These are phyloP conservation scores for Xylota segnis DNA, from an alignment of 2,888 invertebrate genomes.

Conservation along the genomic window DNA sequence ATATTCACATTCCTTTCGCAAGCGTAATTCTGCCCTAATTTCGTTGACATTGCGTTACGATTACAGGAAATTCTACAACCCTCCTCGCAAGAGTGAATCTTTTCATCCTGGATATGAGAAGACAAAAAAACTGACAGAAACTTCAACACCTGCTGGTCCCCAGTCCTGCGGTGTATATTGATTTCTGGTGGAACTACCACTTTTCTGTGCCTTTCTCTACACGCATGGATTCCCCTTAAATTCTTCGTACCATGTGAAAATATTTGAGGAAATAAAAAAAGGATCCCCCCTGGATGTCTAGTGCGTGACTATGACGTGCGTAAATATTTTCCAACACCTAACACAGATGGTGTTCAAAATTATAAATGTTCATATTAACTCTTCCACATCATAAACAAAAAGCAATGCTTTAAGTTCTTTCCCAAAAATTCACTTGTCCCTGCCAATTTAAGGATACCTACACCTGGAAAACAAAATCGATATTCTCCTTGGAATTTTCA, in stretches of 20 bases:
- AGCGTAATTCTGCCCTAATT: conserved; percentile 15
- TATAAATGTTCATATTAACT: not conserved
- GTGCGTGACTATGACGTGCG: conserved; percentile 17
- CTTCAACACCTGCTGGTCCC: not conserved
- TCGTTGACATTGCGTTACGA: conserved; percentile 16
- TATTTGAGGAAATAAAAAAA: not conserved
- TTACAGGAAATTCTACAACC: conserved; percentile 16
- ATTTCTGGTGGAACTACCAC: conserved; percentile 8
- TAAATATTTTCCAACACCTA: not conserved
- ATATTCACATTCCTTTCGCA: not conserved
- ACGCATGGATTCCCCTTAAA: not conserved
- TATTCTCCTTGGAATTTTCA: not conserved
- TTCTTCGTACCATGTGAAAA: not conserved
- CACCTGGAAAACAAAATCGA: not conserved
- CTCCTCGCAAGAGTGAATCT: not conserved
- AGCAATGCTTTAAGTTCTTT: not conserved
- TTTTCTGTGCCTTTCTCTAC: not conserved
- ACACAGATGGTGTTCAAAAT: not conserved
- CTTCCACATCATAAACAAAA: not conserved
- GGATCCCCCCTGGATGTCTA: not conserved
- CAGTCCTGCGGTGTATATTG: conserved; percentile 8
- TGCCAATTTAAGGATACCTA: not conserved
- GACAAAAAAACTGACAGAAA: not conserved
- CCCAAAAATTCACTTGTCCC: not conserved
- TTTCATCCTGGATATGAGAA: not conserved